These are phyloP conservation scores for Morone saxatilis DNA, from an alignment of 2,113 vertebrate genomes.

Conservation along the genomic window DNA sequence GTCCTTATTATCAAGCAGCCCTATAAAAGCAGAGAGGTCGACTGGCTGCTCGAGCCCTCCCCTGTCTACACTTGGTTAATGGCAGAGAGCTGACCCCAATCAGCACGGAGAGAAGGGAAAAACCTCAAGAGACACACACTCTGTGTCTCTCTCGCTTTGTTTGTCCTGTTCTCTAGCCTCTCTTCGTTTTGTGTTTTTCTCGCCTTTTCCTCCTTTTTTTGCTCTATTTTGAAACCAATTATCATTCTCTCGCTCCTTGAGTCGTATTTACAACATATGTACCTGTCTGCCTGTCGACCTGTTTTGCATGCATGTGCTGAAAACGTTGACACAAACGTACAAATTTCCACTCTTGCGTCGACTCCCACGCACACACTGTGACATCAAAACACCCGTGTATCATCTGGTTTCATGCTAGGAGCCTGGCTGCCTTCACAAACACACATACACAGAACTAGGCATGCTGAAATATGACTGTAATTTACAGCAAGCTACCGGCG, in stretches of 20 bases:
- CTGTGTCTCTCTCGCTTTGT: conserved; percentile 3
- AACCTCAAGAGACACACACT: conserved; percentile 38
- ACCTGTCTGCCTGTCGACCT: neutral
- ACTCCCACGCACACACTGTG: conserved; percentile 44
- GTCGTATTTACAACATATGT: neutral
- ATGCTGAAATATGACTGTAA: conserved; percentile 59
- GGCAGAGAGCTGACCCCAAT: conserved; percentile 70
- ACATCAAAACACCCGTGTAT: conserved; percentile 56
- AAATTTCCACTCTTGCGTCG: conserved; percentile 5
- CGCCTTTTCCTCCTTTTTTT: neutral
- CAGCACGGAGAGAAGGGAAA: conserved; percentile 34
- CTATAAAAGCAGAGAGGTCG: conserved; percentile 67
- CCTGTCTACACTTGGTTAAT: conserved; percentile 68
- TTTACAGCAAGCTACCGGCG: conserved; percentile 44
- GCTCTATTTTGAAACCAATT: neutral
- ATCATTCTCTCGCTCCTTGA: neutral
- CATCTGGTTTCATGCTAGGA: conserved; percentile 38
- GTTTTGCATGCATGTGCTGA: neutral
- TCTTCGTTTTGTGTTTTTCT: neutral
- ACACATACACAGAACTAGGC: conserved; percentile 27
- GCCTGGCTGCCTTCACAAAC: conserved; percentile 35
- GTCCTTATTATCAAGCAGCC: conserved; percentile 75
- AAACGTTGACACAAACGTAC: conserved; percentile 33
- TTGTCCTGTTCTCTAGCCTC: neutral
- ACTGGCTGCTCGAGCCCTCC: conserved; percentile 42